Evolutionary conservation across 2,888 invertebrate species (phyloP), one percentile per base, ranked within the genome.

Genomic region (Byasa hedistus): DNA sequence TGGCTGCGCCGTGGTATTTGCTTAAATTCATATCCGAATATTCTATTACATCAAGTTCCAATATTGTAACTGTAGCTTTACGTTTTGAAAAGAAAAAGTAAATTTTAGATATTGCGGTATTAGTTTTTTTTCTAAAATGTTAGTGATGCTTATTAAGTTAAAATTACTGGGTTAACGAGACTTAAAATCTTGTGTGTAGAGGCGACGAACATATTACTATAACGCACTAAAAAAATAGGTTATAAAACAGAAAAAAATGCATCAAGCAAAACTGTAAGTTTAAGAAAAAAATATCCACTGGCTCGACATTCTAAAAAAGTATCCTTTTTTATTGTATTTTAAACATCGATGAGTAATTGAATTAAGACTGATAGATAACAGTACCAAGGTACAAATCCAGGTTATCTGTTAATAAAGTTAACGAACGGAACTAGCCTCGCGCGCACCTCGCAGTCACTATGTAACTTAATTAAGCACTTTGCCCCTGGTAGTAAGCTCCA

Each of bases 391-490:
- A 54, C 48, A 54, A 54, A 54, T 54, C 52, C 22, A 23, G 52
- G 52, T 54, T 54, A 54, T 54, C 22, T 54, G 52, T 23, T 54
- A 54, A 54, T 23, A 22, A 54, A 54, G n/a, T 54, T 54, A 54
- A 21, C 52, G 22, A 54, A 22, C 12, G 52, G 22, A 54, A 54
- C 52, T 23, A 15, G 52, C 10, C 52, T 54, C 52, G 22, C 52
- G 52, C 21, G 51, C 52, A 22, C 52, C 22, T 54, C 52, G 52
- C 52, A 54, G 22, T 54, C 22, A 22, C 52, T 22, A 54, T 23
- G 52, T 54, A 54, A 54, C 52, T 54, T 54, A n/a, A 54, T 54
- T 54, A 54, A 54, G 15, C 52, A 54, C 12, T 54, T 54, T 23
- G 52, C 52, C 22, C 21, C 22, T 54, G 52, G 52, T 54, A 54